A percentile compares a stretch with the other conserved stretches of the same genome.
These are phyloP conservation scores for Psilopsiagon aymara DNA, from an alignment of 2,113 vertebrate species.

Conservation along the genomic window DNA sequence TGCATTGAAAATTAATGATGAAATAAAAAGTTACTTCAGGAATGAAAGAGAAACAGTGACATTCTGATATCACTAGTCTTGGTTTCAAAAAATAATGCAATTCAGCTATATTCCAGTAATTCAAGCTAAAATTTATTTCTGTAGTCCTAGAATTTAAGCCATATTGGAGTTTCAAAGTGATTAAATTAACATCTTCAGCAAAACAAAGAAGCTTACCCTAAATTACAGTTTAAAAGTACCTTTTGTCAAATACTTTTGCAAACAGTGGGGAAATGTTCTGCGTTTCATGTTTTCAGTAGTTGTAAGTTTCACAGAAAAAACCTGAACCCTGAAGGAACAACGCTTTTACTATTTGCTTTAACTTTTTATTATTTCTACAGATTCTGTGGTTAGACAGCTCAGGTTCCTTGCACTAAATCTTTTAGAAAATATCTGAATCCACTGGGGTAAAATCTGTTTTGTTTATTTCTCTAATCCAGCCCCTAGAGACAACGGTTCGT, in stretches of 20 bases:
- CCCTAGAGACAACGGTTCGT: constrained; percentile 51
- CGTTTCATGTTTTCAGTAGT: neutral
- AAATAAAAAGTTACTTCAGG: neutral
- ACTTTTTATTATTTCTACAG: neutral
- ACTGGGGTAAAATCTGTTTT: constrained; percentile 61
- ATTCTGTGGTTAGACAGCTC: neutral
- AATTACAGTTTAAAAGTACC: neutral
- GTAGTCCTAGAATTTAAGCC: neutral
- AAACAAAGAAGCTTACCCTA: neutral
- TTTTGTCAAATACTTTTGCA: neutral
- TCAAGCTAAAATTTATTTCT: neutral
- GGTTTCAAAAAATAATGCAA: neutral
- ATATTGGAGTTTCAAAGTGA: neutral
- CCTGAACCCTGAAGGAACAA: neutral
- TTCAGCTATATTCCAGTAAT: neutral
- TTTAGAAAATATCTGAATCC: constrained; percentile 62
- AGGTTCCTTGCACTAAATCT: constrained; percentile 55
- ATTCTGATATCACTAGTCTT: neutral
- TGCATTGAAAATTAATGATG: neutral
- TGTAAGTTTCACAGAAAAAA: neutral
- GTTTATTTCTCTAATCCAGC: constrained; percentile 55
- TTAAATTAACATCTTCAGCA: neutral
- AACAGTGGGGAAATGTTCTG: neutral
- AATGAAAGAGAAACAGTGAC: neutral
- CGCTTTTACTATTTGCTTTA: neutral